phyloP scores from a whole-genome alignment of 2,888 invertebrate genomes.

The Sminthurinus aureus region DNA sequence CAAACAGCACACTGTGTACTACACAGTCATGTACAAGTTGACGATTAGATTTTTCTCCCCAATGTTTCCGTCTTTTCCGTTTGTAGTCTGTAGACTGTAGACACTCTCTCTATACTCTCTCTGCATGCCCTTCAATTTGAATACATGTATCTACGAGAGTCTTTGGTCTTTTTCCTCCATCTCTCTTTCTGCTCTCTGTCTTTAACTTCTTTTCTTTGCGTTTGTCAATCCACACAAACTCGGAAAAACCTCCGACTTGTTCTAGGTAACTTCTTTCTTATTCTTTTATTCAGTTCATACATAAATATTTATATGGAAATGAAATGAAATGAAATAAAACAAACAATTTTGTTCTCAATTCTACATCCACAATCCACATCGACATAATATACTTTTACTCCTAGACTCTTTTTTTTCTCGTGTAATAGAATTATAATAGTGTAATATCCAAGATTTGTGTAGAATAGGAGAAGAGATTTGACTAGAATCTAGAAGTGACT shows the following conservation, averaged over 20 bases:
- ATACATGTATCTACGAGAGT: not conserved
- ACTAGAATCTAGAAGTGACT: not conserved
- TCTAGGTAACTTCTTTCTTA: no score
- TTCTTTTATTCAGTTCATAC: not conserved
- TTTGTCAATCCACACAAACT: not conserved
- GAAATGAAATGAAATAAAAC: no score
- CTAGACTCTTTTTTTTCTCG: no score
- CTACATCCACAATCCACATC: no score
- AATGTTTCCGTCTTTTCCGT: not conserved
- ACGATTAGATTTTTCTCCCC: constrained; percentile 11
- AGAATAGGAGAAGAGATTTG: no score
- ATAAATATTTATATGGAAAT: not conserved
- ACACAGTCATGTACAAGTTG: not conserved
- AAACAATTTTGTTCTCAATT: no score
- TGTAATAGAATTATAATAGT: no score
- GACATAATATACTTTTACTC: no score
- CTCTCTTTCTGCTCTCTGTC: not conserved
- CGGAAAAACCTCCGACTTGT: no score
- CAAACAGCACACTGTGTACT: not conserved
- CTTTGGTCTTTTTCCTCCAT: not conserved
- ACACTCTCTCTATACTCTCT: constrained; percentile 10
- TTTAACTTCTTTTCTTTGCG: not conserved
- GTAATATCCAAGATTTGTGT: no score
- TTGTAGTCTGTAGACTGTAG: no score
- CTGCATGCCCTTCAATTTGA: not conserved